Evolutionary conservation across 2,888 invertebrate species (phyloP), one percentile per base, ranked within the genome.

Genomic region (Prosapia bicincta): DNA sequence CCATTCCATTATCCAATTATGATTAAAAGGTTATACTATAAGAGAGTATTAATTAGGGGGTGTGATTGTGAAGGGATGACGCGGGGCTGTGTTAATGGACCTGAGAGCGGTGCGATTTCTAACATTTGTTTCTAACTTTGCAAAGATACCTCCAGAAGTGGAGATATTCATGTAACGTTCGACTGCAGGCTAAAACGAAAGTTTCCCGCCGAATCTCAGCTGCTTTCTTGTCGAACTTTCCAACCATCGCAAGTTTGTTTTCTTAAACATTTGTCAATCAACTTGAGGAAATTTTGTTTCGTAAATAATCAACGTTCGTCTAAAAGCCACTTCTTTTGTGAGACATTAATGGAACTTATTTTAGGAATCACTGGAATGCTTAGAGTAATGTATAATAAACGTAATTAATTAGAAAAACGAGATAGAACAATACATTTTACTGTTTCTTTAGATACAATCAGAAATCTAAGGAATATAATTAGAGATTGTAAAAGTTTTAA

Each of bases 41-140:
- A 76, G 76, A 74, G 76, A 67, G 76, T 76, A 74, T 76, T 76
- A 76, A 76, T 76, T 76, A 76, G 71, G 20, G 54, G 54, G 54
- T 54, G 54, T 54, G 54, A 54, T 54, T 54, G 54, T 54, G 54
- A 54, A 20, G 54, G 54, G 54, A 10, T 54, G 54, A 38, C 5
- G 9, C 9, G 15, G 38, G n/a, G 54, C 10, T n/a, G n/a, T 54
- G 54, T 54, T 54, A 54, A 54, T 54, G 54, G 54, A 54, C 54
- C 20, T 9, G 54, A 54, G 54, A 3, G 54, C 13, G n/a, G 54
- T 54, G 54, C 20, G 54, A 54, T 54, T 54, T 54, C 54, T 54
- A 54, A 54, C 54, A 54, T 54, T 54, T 54, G 54, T 54, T 20
- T 38, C 13, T 38, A 38, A 38, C 38, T 38, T 38, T 38, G 13